These are phyloP conservation scores for Listronotus oregonensis DNA, from an alignment of 1,140 invertebrate species.

Conservation along the genomic window DNA sequence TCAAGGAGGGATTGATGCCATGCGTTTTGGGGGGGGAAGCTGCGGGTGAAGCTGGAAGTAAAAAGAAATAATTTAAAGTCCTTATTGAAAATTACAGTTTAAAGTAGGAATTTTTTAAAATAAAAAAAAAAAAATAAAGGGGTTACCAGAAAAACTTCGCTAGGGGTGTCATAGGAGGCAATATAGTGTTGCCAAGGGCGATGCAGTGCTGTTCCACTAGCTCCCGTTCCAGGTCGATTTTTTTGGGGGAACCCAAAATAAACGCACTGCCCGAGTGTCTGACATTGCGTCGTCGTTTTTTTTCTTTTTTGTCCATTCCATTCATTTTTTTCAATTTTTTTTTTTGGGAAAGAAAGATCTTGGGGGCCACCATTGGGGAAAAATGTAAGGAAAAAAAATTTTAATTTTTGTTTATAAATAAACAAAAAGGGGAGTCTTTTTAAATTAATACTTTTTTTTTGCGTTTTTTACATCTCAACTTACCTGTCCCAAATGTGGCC, in stretches of 20 bases:
- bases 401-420: too few species aligned
- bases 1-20: slow-evolving; percentile 96
- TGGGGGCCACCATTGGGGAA: slow-evolving; percentile 74
- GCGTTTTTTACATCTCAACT: not conserved
- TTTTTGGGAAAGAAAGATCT: slow-evolving; percentile 83
- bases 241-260: slow-evolving; percentile 80
- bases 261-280: slow-evolving; percentile 84
- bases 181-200: slow-evolving; percentile 80
- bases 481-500: slow-evolving; percentile 7
- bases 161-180: slow-evolving; percentile 78
- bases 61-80: not conserved
- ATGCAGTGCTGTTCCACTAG: slow-evolving; percentile 69
- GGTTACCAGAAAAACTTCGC: slow-evolving; percentile 71
- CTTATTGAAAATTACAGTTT: not conserved
- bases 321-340: slow-evolving; percentile 74
- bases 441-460: slow-evolving; percentile 40
- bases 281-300: slow-evolving; percentile 68
- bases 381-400: slow-evolving; percentile 35
- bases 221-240: slow-evolving; percentile 71
- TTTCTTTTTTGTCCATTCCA: slow-evolving; percentile 57
- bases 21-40: slow-evolving; percentile 92
- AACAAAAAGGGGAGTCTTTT: too few species aligned
- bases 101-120: not conserved
- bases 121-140: not conserved
- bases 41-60: slow-evolving; percentile 63